These are phyloP conservation scores for Phallusia fumigata DNA, from an alignment of 23 tunicate species.

Conservation along the genomic window DNA sequence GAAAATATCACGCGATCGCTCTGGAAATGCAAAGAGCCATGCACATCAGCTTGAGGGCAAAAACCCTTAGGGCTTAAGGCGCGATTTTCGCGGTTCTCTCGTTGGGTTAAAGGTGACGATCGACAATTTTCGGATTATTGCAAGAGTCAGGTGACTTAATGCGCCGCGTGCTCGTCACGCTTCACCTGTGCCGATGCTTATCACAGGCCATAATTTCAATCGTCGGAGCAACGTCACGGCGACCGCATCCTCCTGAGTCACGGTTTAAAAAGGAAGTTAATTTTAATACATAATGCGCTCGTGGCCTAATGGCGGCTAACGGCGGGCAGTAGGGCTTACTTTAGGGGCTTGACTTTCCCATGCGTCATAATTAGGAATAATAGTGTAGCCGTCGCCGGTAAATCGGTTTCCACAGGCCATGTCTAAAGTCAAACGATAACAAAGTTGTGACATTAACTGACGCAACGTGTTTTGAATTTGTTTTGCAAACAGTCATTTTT, in stretches of 20 bases:
- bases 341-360: background rate
- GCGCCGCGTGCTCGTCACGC: conserved; percentile 5
- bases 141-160: background rate
- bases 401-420: too few species aligned
- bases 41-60: background rate
- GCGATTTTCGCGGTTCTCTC: background rate
- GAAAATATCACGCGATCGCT: background rate
- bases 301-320: background rate
- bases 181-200: background rate
- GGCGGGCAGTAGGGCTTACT: background rate
- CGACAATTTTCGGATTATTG: conserved; percentile 5
- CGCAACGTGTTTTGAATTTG: too few species aligned
- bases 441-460: too few species aligned
- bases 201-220: background rate
- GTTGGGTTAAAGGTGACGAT: background rate
- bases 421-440: too few species aligned
- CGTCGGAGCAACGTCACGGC: background rate
- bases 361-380: background rate
- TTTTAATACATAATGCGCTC: background rate
- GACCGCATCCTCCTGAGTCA: conserved; percentile 17
- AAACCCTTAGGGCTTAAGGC: background rate
- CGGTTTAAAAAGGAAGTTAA: background rate
- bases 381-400: background rate
- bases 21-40: too few species aligned
- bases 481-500: too few species aligned